Conservation (phyloP, 2,113 vertebrate species). For the Conger conger region DNA sequence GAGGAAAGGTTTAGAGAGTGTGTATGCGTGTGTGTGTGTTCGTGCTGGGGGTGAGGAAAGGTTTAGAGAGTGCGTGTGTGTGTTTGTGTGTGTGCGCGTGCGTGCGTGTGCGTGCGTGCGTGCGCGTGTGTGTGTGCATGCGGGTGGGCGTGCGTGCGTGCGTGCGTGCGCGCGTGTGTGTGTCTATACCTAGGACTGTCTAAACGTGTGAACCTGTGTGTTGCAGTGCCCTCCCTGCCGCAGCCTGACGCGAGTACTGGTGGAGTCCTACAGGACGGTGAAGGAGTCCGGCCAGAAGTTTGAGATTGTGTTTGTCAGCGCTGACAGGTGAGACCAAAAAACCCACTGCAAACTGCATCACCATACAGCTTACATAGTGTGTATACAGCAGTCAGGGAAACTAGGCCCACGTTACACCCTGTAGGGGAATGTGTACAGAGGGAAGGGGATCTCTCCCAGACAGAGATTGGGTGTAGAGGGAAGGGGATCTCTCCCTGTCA, state of each 20-base stretch:
- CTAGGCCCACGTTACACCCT: neutral
- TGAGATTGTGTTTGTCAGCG: slow-evolving; percentile 96
- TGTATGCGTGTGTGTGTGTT: no score
- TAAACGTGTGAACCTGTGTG: slow-evolving; percentile 4
- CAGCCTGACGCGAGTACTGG: slow-evolving; percentile 88
- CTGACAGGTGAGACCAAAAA: slow-evolving; percentile 81
- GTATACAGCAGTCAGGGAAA: neutral
- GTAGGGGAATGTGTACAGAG: neutral
- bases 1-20: no score
- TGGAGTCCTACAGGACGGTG: slow-evolving; percentile 89
- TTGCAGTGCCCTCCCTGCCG: slow-evolving; percentile 90
- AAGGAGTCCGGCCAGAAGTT: slow-evolving; percentile 94
- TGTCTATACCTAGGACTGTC: slow-evolving; percentile 6
- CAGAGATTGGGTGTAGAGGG: neutral
- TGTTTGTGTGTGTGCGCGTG: no score
- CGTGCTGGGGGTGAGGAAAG: no score
- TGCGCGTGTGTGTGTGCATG: no score
- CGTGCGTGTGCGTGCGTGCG: no score
- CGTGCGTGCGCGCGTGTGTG: slow-evolving; percentile 15
- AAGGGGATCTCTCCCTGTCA: neutral
- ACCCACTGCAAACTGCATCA: neutral
- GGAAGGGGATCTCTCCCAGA: neutral
- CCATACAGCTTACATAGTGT: neutral
- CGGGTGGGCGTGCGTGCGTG: neutral
- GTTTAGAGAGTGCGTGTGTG: no score